phyloP scores from a whole-genome alignment of 2,797 vertebrate genomes.

The Brotula barbata region DNA sequence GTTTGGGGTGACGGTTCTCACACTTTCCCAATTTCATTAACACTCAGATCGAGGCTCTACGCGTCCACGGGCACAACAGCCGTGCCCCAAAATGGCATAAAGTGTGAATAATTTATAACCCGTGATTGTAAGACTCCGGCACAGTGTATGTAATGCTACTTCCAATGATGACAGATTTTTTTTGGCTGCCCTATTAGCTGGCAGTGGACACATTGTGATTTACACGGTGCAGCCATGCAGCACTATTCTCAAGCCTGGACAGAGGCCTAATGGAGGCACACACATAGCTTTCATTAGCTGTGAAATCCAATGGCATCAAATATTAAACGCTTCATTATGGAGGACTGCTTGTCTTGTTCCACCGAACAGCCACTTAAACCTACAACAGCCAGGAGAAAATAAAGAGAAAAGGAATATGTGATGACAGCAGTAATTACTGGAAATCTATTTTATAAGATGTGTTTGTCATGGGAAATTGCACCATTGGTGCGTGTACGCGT shows the following conservation, averaged over 20 bases:
- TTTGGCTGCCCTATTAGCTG: constrained; percentile 64
- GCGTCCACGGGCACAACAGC: constrained; percentile 52
- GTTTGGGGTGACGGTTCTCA: constrained; percentile 21
- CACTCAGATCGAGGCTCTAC: constrained; percentile 26
- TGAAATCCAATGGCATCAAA: constrained; percentile 81
- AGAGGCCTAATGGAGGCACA: constrained; percentile 75
- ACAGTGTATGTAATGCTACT: constrained; percentile 48
- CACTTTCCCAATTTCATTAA: constrained; percentile 44
- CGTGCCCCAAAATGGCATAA: constrained; percentile 57
- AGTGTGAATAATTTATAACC: constrained; percentile 70
- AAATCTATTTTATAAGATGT: constrained; percentile 67
- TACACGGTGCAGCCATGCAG: constrained; percentile 66
- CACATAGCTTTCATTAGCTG: constrained; percentile 78
- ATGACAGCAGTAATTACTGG: constrained; percentile 75
- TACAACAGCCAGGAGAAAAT: constrained; percentile 73
- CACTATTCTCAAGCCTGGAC: constrained; percentile 64
- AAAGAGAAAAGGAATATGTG: constrained; percentile 62
- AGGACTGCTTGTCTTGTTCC: constrained; percentile 76
- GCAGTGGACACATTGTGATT: constrained; percentile 71
- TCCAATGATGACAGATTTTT: constrained; percentile 61
- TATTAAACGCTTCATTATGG: constrained; percentile 83
- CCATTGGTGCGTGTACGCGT: neutral
- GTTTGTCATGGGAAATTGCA: constrained; percentile 52
- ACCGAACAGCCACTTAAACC: constrained; percentile 77
- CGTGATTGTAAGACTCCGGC: constrained; percentile 59